Evolutionary conservation across 2,113 vertebrate species (phyloP).

Genomic region (Ploceus nigricollis): DNA sequence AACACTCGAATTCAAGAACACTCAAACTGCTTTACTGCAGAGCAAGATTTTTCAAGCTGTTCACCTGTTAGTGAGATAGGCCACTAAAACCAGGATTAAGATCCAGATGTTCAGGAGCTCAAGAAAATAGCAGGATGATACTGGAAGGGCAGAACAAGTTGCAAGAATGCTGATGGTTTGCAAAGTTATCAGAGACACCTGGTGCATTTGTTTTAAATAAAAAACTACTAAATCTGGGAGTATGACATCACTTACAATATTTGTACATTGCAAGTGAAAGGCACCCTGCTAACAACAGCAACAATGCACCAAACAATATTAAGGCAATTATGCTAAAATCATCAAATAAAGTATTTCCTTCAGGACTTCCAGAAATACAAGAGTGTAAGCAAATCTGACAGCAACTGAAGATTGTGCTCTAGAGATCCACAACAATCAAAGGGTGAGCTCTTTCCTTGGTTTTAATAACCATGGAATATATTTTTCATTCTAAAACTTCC

Average conservation of each 20-base stretch:
- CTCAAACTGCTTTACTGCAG: background rate
- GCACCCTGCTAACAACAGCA: background rate
- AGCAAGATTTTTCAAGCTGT: background rate
- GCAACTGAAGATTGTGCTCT: background rate
- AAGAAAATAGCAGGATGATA: background rate
- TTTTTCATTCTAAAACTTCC: background rate
- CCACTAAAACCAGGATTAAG: background rate
- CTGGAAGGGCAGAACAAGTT: background rate
- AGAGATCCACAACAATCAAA: background rate
- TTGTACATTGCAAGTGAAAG: background rate
- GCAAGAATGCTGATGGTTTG: background rate
- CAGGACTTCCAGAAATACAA: background rate
- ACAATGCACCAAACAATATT: background rate
- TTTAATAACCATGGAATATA: background rate
- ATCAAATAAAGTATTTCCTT: slow-evolving; percentile 6
- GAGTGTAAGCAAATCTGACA: background rate
- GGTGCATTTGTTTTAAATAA: background rate
- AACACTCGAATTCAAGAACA: too few relatives aligned
- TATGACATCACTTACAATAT: background rate
- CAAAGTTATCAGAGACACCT: background rate
- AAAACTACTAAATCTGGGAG: background rate
- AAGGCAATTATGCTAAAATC: background rate
- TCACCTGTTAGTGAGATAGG: background rate
- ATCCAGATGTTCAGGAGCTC: background rate
- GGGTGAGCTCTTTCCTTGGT: background rate